phyloP scores from a whole-genome alignment of 2,113 vertebrate species.

The Dicentrarchus labrax region DNA sequence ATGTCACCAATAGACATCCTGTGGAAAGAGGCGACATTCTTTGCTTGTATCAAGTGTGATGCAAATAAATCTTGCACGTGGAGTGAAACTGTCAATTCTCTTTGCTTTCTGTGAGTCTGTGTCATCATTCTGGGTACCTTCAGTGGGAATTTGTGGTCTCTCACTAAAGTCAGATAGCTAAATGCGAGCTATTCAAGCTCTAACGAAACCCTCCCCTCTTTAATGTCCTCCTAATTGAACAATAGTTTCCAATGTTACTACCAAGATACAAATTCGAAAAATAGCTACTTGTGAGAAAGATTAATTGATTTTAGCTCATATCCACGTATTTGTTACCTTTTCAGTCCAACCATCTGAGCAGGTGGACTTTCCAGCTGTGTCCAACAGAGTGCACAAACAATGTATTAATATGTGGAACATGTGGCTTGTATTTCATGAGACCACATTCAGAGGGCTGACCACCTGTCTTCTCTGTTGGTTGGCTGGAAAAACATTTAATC shows the following conservation, averaged over 20 bases:
- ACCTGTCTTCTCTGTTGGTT: not conserved
- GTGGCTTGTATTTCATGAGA: not conserved
- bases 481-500: not conserved
- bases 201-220: not conserved
- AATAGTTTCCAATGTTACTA: too few species aligned
- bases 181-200: not conserved
- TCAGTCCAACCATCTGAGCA: not conserved
- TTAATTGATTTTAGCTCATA: too few species aligned
- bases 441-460: not conserved
- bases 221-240: not conserved
- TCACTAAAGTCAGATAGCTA: too few species aligned
- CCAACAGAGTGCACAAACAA: not conserved
- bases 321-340: not conserved
- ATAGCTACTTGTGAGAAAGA: not conserved
- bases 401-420: not conserved
- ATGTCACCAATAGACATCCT: too few species aligned
- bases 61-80: too few species aligned
- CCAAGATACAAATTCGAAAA: not conserved
- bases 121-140: too few species aligned
- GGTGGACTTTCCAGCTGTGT: not conserved
- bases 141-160: too few species aligned
- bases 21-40: too few species aligned
- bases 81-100: too few species aligned
- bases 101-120: too few species aligned
- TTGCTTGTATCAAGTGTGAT: too few species aligned